A percentile compares a stretch with the other conserved stretches of the same genome.
These are phyloP conservation scores for Coregonus ussuriensis DNA, from an alignment of 2,797 vertebrate genomes.

Conservation along the genomic window DNA sequence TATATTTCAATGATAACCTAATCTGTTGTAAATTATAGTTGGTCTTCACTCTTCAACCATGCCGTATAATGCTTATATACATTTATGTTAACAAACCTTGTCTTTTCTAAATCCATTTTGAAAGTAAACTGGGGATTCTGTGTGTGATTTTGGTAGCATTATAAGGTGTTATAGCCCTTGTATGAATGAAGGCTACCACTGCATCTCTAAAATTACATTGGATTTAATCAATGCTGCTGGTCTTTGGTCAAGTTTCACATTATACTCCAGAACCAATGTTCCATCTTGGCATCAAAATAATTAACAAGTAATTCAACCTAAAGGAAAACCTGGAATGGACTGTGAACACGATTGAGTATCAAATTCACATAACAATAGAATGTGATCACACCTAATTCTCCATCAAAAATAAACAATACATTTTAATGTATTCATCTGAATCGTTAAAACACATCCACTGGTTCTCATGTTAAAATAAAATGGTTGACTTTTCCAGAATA, in stretches of 20 bases:
- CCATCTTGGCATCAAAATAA: not conserved
- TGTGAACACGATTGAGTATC: not conserved
- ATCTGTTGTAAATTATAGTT: not conserved
- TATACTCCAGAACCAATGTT: conserved; percentile 7
- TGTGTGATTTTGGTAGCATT: not conserved
- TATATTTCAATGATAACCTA: not conserved
- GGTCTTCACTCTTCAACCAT: not conserved
- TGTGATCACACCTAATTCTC: conserved; percentile 16
- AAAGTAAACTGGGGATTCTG: not conserved
- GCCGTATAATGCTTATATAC: not conserved
- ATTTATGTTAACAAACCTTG: not conserved
- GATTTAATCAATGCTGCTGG: conserved; percentile 6
- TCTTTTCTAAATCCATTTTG: not conserved
- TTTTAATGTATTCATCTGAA: conserved; percentile 33
- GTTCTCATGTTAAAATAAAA: conserved; percentile 9
- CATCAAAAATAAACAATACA: conserved; percentile 30
- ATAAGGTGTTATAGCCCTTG: conserved; percentile 12
- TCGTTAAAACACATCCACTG: conserved; percentile 29
- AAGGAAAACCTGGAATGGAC: conserved; percentile 41
- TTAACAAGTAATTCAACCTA: not conserved
- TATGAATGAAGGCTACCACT: conserved; percentile 4
- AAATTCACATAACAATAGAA: conserved; percentile 31
- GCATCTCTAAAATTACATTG: not conserved
- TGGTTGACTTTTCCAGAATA: not conserved
- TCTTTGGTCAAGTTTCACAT: conserved; percentile 6